Evolutionary conservation across 2,113 vertebrate species (phyloP).

Genomic region (Erpornis zantholeuca): DNA sequence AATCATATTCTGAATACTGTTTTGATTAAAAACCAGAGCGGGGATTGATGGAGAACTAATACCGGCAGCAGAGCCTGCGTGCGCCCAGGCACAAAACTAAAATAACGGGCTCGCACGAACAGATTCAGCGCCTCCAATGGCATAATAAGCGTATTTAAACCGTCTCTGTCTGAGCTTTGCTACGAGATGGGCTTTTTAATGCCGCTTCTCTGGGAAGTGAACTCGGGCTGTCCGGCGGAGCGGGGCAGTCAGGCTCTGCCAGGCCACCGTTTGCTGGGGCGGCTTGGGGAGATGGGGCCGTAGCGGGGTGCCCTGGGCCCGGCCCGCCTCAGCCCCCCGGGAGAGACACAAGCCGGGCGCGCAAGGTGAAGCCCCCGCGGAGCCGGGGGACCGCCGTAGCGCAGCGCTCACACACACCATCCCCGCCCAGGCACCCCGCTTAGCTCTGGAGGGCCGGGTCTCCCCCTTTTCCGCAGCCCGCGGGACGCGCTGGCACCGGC

Average conservation of each 20-base stretch:
- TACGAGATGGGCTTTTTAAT: not conserved
- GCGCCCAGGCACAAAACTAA: not conserved
- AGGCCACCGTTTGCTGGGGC: not conserved
- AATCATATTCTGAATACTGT: slow-evolving; percentile 85
- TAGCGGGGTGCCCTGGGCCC: not conserved
- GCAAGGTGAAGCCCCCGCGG: not conserved
- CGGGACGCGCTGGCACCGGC: not conserved
- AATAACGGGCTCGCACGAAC: not conserved
- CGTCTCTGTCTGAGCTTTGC: not conserved
- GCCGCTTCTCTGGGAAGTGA: not conserved
- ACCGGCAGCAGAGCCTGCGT: not conserved
- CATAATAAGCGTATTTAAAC: not conserved
- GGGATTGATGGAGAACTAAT: slow-evolving; percentile 63
- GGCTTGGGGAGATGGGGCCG: not conserved
- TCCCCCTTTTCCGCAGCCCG: not conserved
- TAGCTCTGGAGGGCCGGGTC: not conserved
- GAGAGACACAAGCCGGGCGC: not conserved
- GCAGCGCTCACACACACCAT: not conserved
- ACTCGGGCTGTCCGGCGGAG: not conserved
- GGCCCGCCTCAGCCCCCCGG: no score
- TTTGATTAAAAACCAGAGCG: slow-evolving; percentile 82
- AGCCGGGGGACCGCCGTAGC: no score
- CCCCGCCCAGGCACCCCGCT: not conserved
- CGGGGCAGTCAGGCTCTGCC: not conserved
- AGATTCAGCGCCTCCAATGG: not conserved